These are phyloP conservation scores for Scylla paramamosain DNA, from an alignment of 1,140 invertebrate genomes.

Conservation along the genomic window DNA sequence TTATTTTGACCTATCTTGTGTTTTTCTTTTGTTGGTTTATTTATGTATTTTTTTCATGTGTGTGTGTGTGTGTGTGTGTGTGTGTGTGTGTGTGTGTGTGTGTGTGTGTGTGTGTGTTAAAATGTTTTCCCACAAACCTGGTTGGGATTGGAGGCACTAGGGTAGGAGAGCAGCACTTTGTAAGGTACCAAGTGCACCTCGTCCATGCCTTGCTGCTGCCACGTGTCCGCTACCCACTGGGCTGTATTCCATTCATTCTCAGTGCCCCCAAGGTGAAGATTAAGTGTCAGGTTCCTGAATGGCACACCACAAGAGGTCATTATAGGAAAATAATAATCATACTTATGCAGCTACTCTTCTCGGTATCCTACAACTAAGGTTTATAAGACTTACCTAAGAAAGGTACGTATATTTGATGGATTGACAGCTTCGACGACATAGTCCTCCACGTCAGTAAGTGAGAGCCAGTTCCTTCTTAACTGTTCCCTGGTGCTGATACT, in stretches of 20 bases:
- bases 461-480: neutral
- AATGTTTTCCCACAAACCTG: conserved; percentile 48
- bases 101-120: too few relatives aligned
- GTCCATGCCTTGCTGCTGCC: conserved; percentile 74
- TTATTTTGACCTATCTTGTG: too few relatives aligned
- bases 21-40: too few relatives aligned
- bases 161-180: conserved; percentile 76
- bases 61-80: too few relatives aligned
- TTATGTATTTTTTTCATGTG: too few relatives aligned
- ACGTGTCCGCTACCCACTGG: conserved; percentile 60
- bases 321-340: neutral
- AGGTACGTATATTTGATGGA: conserved; percentile 39
- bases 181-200: conserved; percentile 75
- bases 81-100: too few relatives aligned
- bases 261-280: conserved; percentile 75
- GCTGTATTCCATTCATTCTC: conserved; percentile 64
- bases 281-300: conserved; percentile 60
- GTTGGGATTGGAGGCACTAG: conserved; percentile 67
- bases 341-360: too few relatives aligned
- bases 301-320: neutral
- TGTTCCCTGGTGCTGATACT: neutral
- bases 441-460: neutral
- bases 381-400: conserved; percentile 42
- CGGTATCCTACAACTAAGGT: too few relatives aligned
- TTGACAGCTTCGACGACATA: conserved; percentile 46